Base-by-base conservation (phyloP, 1,140 invertebrate genomes). In the Homalodisca vitripennis region DNA sequence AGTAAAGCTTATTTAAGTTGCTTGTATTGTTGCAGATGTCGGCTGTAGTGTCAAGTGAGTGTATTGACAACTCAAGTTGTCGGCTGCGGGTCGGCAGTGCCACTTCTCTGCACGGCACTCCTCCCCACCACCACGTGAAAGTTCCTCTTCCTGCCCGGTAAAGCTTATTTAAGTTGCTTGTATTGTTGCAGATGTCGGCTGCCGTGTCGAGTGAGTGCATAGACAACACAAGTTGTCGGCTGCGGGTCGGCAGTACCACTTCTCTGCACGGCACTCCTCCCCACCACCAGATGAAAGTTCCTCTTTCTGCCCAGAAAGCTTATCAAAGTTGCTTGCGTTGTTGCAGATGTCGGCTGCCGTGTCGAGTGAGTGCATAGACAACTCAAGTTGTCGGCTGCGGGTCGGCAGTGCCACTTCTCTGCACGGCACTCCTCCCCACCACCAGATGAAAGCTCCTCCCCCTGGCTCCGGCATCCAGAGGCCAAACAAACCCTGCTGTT, bases 401-500 rank as follows among this genome's bases (percentile, higher is more conserved):
- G 64, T 70, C 53, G 64, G 69, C 30, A 70, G 69, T 30, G 63
- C 32, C 1, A 41, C 60, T 31, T 65, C 62, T 31, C 63, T 70
- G 62, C 68, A 70, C 63, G 34, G 22, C 64, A 27, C 64, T 12
- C 66, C 30, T 12, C 65, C 20, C 32, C 41, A 41, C 32, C 64
- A 65, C 17, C 27, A 47, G 41, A 66, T 66, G 46, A 66, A 66
- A 46, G 46, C 30, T 13, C 41, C 65, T 24, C n/a, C 30, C 6
- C 48, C 48, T 12, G 66, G 48, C 41, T 12, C 48, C 48, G 27
- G 34, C 24, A 73, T 77, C 70, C 74, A 75, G 74, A 74, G 76
- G 71, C 74, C 76, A 67, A 66, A 73, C 69, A 73, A 77, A 69
- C 76, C 71, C 70, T 88, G 87, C 77, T 88, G 86, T 74, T 83